These are phyloP conservation scores for Antedon mediterranea DNA, from an alignment of 53 echinoderm and acorn worm genomes.

Conservation along the genomic window DNA sequence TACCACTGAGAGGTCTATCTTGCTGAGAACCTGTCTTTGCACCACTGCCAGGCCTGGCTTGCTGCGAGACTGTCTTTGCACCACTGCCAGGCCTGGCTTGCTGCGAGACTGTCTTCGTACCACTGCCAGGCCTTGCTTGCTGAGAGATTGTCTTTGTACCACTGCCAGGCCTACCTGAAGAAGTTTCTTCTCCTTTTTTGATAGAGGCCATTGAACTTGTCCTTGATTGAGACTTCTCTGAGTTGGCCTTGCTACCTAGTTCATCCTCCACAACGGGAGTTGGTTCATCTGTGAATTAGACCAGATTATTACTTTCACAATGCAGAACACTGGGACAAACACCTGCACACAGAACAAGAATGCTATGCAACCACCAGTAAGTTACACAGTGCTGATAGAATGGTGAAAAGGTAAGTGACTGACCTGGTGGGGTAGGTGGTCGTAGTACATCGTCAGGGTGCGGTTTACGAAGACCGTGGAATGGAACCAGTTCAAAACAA, in stretches of 20 bases:
- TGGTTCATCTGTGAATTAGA: background rate
- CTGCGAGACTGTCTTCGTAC: slow-evolving; percentile 30
- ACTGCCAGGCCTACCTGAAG: slow-evolving; percentile 33
- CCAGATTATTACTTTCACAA: background rate
- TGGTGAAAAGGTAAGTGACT: background rate
- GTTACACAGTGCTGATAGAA: too few relatives aligned
- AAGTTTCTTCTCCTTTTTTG: slow-evolving; percentile 36
- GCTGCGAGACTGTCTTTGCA: slow-evolving; percentile 27
- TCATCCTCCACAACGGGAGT: background rate
- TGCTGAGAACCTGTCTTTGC: slow-evolving; percentile 29
- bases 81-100: slow-evolving; percentile 34
- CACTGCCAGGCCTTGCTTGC: slow-evolving; percentile 23
- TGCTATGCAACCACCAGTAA: too few relatives aligned
- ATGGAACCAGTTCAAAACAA: slow-evolving; percentile 87
- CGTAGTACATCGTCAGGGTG: slow-evolving; percentile 73
- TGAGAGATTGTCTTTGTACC: slow-evolving; percentile 32
- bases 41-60: slow-evolving; percentile 35
- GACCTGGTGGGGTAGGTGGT: slow-evolving; percentile 51
- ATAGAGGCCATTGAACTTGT: slow-evolving; percentile 57
- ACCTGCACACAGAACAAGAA: too few relatives aligned
- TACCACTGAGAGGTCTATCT: slow-evolving; percentile 28
- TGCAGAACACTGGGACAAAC: too few relatives aligned
- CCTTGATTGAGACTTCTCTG: slow-evolving; percentile 49
- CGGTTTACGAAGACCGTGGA: slow-evolving; percentile 79
- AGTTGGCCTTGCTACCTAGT: slow-evolving; percentile 38